Conservation (phyloP, 2,888 invertebrate genomes). For the Ligdia adustata region DNA sequence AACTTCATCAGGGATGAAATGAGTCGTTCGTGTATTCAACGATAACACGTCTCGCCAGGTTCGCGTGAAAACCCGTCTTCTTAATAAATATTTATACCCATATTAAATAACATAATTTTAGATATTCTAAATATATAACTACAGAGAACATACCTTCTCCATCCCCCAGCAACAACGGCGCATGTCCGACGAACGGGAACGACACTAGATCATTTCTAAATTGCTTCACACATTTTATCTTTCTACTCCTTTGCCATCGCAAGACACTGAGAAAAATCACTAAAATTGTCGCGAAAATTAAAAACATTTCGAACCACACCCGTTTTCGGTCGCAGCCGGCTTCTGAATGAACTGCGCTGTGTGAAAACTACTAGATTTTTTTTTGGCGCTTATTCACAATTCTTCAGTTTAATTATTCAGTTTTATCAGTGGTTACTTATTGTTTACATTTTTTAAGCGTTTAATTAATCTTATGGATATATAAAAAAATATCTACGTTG, state of each 20-base stretch:
- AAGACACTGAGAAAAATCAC: constrained; percentile 18
- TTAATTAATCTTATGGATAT: no score
- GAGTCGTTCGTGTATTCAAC: no score
- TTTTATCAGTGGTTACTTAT: no score
- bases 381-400: no score
- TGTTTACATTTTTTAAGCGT: no score
- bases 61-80: no score
- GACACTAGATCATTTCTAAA: constrained; percentile 37
- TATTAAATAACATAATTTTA: not conserved
- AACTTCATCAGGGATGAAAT: no score
- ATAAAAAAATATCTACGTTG: no score
- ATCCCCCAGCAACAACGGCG: constrained; percentile 38
- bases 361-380: not conserved
- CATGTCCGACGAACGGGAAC: constrained; percentile 45
- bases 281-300: constrained; percentile 18
- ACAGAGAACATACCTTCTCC: constrained; percentile 36
- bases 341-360: not conserved
- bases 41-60: no score
- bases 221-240: constrained; percentile 33
- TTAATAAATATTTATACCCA: not conserved
- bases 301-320: constrained; percentile 19
- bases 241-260: constrained; percentile 34
- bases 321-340: not conserved
- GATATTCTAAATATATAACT: constrained; percentile 1
- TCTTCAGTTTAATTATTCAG: no score